Evolutionary conservation across 2,113 vertebrate genomes (phyloP).

Genomic region (Etia nguti): DNA sequence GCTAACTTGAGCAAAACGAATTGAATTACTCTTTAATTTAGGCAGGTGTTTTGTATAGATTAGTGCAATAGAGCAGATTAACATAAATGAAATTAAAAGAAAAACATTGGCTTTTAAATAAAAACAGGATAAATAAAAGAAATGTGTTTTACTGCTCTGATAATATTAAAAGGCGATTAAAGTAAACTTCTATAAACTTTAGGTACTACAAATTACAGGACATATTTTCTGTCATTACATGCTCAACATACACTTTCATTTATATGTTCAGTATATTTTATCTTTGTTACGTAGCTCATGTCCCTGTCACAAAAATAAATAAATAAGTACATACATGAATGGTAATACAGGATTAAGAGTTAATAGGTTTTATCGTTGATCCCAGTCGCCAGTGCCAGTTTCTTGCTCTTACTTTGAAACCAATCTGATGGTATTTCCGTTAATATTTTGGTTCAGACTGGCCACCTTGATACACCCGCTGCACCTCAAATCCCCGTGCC

Average conservation of each 20-base stretch:
- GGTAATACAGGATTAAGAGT: background rate
- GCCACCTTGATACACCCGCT: background rate
- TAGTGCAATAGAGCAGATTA: background rate
- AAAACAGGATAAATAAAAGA: background rate
- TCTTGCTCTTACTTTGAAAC: constrained; percentile 41
- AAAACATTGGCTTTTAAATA: background rate
- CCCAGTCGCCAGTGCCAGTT: background rate
- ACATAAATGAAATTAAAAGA: background rate
- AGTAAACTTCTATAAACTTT: background rate
- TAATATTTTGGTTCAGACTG: background rate
- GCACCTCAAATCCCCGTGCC: background rate
- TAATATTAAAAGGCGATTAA: background rate
- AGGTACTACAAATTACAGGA: background rate
- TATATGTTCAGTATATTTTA: background rate
- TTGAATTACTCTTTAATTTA: background rate
- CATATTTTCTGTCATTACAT: background rate
- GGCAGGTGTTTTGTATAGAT: background rate
- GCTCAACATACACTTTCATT: background rate
- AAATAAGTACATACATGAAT: background rate
- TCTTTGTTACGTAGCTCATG: background rate
- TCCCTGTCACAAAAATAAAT: background rate
- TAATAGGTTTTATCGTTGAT: background rate
- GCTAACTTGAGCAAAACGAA: background rate
- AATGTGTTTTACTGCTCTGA: background rate
- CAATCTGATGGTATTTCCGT: background rate